Conservation (phyloP, 2,113 vertebrate genomes). For the Sander lucioperca region DNA sequence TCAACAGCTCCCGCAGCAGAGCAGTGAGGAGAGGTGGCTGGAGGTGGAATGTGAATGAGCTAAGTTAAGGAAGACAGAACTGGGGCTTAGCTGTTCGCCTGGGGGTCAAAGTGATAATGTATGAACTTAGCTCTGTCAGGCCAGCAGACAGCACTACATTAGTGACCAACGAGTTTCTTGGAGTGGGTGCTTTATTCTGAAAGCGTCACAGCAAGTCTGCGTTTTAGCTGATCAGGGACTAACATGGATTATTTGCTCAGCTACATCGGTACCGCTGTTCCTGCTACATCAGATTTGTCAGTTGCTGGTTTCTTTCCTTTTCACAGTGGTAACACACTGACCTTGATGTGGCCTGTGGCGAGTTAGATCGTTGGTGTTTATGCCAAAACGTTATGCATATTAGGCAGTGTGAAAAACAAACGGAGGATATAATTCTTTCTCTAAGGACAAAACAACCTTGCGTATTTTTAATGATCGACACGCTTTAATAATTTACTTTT, state of each 20-base stretch:
- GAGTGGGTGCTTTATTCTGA: constrained; percentile 40
- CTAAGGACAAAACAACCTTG: constrained; percentile 22
- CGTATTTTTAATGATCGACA: constrained; percentile 5
- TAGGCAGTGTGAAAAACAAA: constrained; percentile 31
- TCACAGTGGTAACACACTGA: constrained; percentile 39
- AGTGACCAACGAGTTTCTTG: constrained; percentile 60
- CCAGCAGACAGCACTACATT: constrained; percentile 60
- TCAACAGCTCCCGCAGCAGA: constrained; percentile 65
- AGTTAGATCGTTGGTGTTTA: constrained; percentile 50
- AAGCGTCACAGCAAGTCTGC: constrained; percentile 31
- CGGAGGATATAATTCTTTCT: constrained; percentile 4
- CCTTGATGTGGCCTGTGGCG: constrained; percentile 47
- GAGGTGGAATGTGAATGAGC: constrained; percentile 75
- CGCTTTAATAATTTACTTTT: constrained; percentile 20
- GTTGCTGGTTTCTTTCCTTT: neutral
- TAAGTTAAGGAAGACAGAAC: constrained; percentile 80
- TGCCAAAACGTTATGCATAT: constrained; percentile 45
- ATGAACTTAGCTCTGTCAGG: constrained; percentile 73
- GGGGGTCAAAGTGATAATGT: constrained; percentile 77
- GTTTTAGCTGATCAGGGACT: constrained; percentile 26
- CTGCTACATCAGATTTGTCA: constrained; percentile 31
- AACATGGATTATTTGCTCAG: constrained; percentile 23
- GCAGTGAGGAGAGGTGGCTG: constrained; percentile 50
- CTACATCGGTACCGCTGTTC: constrained; percentile 4
- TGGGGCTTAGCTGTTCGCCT: constrained; percentile 78